Conservation (phyloP, 2,888 invertebrate species). For the Lydus trimaculatus region DNA sequence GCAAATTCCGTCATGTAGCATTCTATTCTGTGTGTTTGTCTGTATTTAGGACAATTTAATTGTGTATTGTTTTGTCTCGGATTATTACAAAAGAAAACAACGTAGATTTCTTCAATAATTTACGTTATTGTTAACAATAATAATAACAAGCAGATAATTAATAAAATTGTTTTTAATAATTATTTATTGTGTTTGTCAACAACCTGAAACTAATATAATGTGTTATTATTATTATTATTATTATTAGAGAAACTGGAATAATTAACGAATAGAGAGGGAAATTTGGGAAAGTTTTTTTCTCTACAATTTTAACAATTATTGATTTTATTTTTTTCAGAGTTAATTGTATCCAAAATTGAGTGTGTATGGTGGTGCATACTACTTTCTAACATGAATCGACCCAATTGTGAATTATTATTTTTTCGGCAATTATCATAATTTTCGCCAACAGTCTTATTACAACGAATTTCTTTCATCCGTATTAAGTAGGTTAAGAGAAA, state of each 20-base stretch:
- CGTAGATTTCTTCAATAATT: background rate
- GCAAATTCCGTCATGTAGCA: background rate
- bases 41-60: background rate
- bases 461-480: conserved; percentile 44
- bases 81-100: background rate
- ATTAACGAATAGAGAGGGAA: background rate
- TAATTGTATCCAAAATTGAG: too few relatives aligned
- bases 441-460: conserved; percentile 44
- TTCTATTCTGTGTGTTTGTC: background rate
- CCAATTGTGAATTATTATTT: background rate
- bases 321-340: background rate
- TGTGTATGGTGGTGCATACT: too few relatives aligned
- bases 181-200: conserved; percentile 6
- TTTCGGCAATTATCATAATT: conserved; percentile 25
- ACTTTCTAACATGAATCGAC: background rate
- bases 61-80: background rate
- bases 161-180: conserved; percentile 11
- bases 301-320: background rate
- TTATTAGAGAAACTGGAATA: too few relatives aligned
- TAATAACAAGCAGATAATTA: too few relatives aligned
- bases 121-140: background rate
- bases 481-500: conserved; percentile 60
- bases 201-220: too few relatives aligned
- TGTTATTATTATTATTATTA: background rate
- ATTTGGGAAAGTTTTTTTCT: conserved; percentile 9